Conservation (phyloP, 2,113 vertebrate genomes). For the Nothobranchius kuhntae region DNA sequence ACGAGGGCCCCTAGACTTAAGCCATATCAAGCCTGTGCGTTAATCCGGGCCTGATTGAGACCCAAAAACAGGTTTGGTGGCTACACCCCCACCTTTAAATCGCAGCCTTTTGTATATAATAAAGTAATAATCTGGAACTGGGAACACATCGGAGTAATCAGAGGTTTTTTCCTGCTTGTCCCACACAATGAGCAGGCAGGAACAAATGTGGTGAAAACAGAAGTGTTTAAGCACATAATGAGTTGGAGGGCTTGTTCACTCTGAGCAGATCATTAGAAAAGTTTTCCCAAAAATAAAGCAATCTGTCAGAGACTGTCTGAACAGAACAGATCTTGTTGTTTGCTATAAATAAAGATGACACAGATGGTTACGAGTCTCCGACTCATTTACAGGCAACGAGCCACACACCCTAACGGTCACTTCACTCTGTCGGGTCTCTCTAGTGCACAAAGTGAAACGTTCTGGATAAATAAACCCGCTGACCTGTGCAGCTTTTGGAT, state of each 20-base stretch:
- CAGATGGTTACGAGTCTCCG: slow-evolving; percentile 2
- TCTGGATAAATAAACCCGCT: slow-evolving; percentile 23
- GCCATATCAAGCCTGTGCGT: no score
- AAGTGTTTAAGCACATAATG: slow-evolving; percentile 36
- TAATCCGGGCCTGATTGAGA: no score
- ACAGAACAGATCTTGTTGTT: not conserved
- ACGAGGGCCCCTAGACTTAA: no score
- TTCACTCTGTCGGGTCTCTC: not conserved
- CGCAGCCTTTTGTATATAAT: no score
- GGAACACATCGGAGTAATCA: no score
- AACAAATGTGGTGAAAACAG: not conserved
- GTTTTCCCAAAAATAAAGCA: slow-evolving; percentile 45
- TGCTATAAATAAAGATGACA: slow-evolving; percentile 22
- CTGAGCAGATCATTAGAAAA: slow-evolving; percentile 39
- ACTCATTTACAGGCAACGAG: slow-evolving; percentile 5
- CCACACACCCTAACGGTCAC: not conserved
- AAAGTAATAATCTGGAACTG: no score
- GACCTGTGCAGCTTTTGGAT: slow-evolving; percentile 38
- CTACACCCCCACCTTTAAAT: no score
- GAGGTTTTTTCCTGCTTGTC: no score
- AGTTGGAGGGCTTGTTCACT: slow-evolving; percentile 33
- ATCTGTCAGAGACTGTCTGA: slow-evolving; percentile 33
- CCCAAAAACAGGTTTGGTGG: no score
- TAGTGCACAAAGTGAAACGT: not conserved
- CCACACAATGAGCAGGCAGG: no score